A percentile compares a stretch with the other conserved stretches of the same genome.
Evolutionary conservation across 2,888 invertebrate species (phyloP).

Genomic region (Brassicogethes aeneus): DNA sequence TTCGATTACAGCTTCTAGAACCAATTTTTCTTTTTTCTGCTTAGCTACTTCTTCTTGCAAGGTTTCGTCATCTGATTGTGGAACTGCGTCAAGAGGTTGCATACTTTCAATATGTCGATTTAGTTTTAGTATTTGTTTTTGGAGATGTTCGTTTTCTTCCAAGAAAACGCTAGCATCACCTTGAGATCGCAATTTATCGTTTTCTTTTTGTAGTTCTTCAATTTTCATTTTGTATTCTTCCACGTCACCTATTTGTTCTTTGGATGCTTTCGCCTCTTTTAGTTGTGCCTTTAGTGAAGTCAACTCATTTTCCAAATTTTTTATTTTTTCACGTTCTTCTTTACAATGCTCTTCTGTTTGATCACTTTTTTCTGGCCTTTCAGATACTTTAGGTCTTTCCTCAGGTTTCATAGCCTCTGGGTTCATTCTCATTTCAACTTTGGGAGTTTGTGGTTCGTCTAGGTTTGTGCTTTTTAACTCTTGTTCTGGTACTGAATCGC

Average conservation of each 20-base stretch:
- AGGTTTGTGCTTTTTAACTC: too few relatives aligned
- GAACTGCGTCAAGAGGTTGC: not conserved
- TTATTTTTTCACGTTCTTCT: slow-evolving; percentile 12
- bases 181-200: too few relatives aligned
- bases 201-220: slow-evolving; percentile 7
- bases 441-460: too few relatives aligned
- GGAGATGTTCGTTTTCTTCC: too few relatives aligned
- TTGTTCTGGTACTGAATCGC: too few relatives aligned
- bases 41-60: slow-evolving; percentile 8
- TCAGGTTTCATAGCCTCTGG: slow-evolving; percentile 3
- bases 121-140: too few relatives aligned
- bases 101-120: not conserved
- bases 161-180: too few relatives aligned
- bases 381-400: slow-evolving; percentile 7
- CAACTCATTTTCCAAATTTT: slow-evolving; percentile 11
- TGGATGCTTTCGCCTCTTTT: slow-evolving; percentile 2
- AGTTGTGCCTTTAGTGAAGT: slow-evolving; percentile 4
- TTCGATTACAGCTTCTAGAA: slow-evolving; percentile 24
- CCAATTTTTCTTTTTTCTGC: slow-evolving; percentile 23
- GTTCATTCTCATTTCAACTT: slow-evolving; percentile 5
- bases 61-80: not conserved
- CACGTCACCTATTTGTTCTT: slow-evolving; percentile 11
- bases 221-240: slow-evolving; percentile 14
- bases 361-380: slow-evolving; percentile 7
- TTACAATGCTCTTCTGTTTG: slow-evolving; percentile 8